phyloP scores from a whole-genome alignment of 2,113 vertebrate species.

The Scortum barcoo region DNA sequence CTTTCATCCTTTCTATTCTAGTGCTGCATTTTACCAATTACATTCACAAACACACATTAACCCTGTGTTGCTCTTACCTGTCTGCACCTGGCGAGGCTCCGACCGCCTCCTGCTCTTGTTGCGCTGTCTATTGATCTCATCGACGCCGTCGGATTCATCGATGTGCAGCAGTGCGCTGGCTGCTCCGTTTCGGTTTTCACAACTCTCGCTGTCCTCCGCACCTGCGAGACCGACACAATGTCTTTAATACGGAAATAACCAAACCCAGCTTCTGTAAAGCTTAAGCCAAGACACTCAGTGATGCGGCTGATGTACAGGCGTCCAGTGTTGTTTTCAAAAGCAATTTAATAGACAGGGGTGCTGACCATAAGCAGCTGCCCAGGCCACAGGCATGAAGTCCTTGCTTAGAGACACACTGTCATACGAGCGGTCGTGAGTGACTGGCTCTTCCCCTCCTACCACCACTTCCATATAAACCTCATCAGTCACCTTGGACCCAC shows the following conservation, averaged over 20 bases:
- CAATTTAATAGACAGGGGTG: slow-evolving; percentile 65
- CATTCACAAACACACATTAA: not conserved
- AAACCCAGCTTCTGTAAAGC: not conserved
- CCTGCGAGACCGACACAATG: slow-evolving; percentile 71
- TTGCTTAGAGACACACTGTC: slow-evolving; percentile 91
- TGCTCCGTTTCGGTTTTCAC: slow-evolving; percentile 96
- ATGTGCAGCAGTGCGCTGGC: slow-evolving; percentile 97
- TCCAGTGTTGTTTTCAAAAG: slow-evolving; percentile 62
- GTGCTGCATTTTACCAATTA: not conserved
- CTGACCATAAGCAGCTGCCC: slow-evolving; percentile 94
- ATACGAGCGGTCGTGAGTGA: slow-evolving; percentile 89
- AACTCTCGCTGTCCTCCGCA: slow-evolving; percentile 91
- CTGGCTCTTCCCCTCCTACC: slow-evolving; percentile 92
- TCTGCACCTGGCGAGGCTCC: slow-evolving; percentile 97
- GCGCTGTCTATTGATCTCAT: slow-evolving; percentile 92
- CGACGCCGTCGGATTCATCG: slow-evolving; percentile 92
- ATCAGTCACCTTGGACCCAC: slow-evolving; percentile 92
- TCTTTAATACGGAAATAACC: slow-evolving; percentile 12
- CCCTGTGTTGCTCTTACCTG: slow-evolving; percentile 84
- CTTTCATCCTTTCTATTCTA: not conserved
- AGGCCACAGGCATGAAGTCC: slow-evolving; percentile 94
- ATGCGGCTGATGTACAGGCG: slow-evolving; percentile 52
- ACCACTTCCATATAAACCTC: slow-evolving; percentile 98
- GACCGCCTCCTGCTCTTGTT: slow-evolving; percentile 93
- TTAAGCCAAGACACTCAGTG: slow-evolving; percentile 43